Evolutionary conservation across 2,888 invertebrate genomes (phyloP).

Genomic region (Phyto melanocephala): DNA sequence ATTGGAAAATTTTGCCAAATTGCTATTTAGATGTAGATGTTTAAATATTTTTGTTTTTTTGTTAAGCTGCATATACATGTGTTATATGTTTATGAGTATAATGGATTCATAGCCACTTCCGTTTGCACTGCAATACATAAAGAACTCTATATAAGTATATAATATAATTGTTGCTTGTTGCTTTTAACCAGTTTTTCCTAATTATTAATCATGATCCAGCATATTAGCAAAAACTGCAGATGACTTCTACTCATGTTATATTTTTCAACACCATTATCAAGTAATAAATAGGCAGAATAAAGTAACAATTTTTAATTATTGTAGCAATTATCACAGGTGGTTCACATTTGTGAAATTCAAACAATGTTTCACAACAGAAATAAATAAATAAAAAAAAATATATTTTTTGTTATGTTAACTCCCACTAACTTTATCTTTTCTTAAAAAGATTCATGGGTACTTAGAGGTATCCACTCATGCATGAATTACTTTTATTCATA

Average conservation of each 20-base stretch:
- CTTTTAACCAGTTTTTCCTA: not conserved
- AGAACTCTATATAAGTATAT: not conserved
- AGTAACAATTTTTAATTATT: not conserved
- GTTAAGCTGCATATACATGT: no score
- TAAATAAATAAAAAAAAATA: not conserved
- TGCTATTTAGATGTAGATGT: conserved; percentile 9
- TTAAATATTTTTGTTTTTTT: not conserved
- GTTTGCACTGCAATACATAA: not conserved
- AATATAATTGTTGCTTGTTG: no score
- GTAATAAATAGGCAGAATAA: not conserved
- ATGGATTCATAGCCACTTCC: no score
- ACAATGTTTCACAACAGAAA: not conserved
- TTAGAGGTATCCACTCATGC: not conserved
- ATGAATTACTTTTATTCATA: not conserved
- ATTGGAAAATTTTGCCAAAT: conserved; percentile 44
- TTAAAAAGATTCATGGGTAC: not conserved
- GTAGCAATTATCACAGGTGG: conserved; percentile 33
- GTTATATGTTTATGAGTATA: not conserved
- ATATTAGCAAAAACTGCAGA: not conserved
- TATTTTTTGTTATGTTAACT: not conserved
- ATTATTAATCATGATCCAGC: not conserved
- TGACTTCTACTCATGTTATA: conserved; percentile 11
- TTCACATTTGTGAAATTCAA: conserved; percentile 9
- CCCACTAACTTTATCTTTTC: not conserved
- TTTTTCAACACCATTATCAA: not conserved